Percentiles rank a stretch among this genome's conserved stretches.
These are phyloP conservation scores for Lutra lutra DNA, from an alignment of 2,797 vertebrate species.

Conservation along the genomic window DNA sequence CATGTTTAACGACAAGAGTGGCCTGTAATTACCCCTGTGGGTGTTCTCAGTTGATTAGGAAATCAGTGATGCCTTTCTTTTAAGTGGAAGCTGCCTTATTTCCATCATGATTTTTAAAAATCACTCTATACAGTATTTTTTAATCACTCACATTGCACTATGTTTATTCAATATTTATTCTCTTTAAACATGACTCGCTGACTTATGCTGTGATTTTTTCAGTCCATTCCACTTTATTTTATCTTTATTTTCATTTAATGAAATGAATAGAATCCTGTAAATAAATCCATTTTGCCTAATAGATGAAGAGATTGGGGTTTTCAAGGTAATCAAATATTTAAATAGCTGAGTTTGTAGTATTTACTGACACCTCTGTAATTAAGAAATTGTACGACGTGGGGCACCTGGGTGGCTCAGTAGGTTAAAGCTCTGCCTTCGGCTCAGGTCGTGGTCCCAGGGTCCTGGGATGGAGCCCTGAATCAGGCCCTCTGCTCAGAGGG, in stretches of 20 bases:
- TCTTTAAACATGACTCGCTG: conserved; percentile 46
- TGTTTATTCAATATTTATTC: conserved; percentile 22
- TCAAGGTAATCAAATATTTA: conserved; percentile 54
- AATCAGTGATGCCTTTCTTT: conserved; percentile 58
- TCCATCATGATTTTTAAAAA: neutral
- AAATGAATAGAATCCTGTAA: conserved; percentile 29
- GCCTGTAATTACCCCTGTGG: conserved; percentile 10
- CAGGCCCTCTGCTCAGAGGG: too few species aligned
- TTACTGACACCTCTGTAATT: conserved; percentile 43
- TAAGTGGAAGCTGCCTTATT: conserved; percentile 24
- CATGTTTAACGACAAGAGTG: conserved; percentile 44
- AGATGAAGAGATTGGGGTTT: conserved; percentile 23
- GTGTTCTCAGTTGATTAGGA: conserved; percentile 53
- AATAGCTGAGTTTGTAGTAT: conserved; percentile 33
- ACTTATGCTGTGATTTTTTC: neutral
- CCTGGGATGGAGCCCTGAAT: too few species aligned
- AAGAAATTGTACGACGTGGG: conserved; percentile 5
- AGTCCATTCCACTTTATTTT: conserved; percentile 7
- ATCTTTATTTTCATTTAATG: conserved; percentile 63
- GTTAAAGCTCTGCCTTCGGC: too few species aligned
- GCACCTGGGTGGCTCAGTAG: too few species aligned
- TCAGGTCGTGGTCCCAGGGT: too few species aligned
- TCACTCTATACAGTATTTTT: neutral
- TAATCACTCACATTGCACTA: neutral
- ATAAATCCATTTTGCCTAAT: conserved; percentile 37